Percentiles rank a stretch among this genome's conserved stretches.
phyloP scores from a whole-genome alignment of 2,797 vertebrate species.

The Spinibarbus caldwelli region DNA sequence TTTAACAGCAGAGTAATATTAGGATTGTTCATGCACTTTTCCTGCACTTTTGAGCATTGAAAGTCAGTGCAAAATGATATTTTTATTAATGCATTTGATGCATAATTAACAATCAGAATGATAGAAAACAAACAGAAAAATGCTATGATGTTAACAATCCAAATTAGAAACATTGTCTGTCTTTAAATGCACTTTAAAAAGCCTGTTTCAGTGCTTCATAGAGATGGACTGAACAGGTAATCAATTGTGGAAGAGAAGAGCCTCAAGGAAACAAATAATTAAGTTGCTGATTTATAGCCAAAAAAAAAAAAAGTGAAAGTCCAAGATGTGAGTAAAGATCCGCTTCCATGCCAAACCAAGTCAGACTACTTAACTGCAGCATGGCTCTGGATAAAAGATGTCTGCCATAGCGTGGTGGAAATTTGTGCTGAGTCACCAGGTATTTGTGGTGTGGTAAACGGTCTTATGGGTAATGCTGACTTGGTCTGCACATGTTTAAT shows the following conservation, averaged over 20 bases:
- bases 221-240: not conserved
- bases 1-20: not conserved
- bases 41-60: no score
- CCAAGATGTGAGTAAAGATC: conserved; percentile 18
- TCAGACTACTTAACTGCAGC: not conserved
- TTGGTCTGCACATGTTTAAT: conserved; percentile 7
- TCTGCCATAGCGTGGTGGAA: not conserved
- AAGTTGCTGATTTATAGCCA: conserved; percentile 9
- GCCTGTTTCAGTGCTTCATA: not conserved
- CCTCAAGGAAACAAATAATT: conserved; percentile 6
- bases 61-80: not conserved
- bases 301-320: not conserved
- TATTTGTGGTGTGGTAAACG: conserved; percentile 14
- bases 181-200: no score
- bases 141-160: not conserved
- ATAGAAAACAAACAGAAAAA: not conserved
- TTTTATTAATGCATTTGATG: not conserved
- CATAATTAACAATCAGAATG: not conserved
- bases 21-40: not conserved
- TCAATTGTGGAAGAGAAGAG: not conserved
- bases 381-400: conserved; percentile 14
- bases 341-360: conserved; percentile 16
- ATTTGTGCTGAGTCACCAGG: conserved; percentile 15
- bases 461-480: not conserved
- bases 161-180: not conserved